A percentile compares a stretch with the other conserved stretches of the same genome.
These are phyloP conservation scores for Montipora cactus DNA, from an alignment of 64 coral and sea anemone genomes.

Conservation along the genomic window DNA sequence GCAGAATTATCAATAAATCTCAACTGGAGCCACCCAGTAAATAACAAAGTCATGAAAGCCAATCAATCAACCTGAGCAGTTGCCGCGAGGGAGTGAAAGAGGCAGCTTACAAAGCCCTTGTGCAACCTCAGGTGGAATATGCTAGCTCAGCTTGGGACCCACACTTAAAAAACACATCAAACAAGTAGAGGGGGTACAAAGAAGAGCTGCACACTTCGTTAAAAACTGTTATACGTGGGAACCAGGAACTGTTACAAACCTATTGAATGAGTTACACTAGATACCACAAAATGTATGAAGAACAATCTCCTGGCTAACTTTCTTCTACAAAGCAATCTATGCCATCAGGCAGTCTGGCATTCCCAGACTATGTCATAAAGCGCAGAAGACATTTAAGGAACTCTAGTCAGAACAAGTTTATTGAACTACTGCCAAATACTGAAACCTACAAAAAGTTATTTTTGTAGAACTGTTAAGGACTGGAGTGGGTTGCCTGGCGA, in stretches of 20 bases:
- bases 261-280: neutral
- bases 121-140: neutral
- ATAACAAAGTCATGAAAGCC: constrained; percentile 14
- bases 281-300: neutral
- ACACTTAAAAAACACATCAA: neutral
- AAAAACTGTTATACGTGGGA: neutral
- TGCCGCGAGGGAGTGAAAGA: constrained; percentile 10
- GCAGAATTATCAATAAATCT: constrained; percentile 3
- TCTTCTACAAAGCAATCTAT: neutral
- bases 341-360: neutral
- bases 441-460: neutral
- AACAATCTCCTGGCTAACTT: neutral
- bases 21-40: neutral
- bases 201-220: neutral
- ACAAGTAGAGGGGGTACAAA: neutral
- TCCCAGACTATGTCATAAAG: neutral
- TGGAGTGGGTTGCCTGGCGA: neutral
- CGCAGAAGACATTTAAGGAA: neutral
- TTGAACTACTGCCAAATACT: neutral
- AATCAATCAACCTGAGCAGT: neutral
- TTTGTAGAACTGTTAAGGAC: neutral
- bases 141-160: neutral
- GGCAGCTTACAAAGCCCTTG: constrained; percentile 11
- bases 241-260: neutral
- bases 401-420: neutral